Evolutionary conservation across 2,888 invertebrate species (phyloP), one percentile per base, ranked within the genome.

Genomic region (Hypena proboscidalis): DNA sequence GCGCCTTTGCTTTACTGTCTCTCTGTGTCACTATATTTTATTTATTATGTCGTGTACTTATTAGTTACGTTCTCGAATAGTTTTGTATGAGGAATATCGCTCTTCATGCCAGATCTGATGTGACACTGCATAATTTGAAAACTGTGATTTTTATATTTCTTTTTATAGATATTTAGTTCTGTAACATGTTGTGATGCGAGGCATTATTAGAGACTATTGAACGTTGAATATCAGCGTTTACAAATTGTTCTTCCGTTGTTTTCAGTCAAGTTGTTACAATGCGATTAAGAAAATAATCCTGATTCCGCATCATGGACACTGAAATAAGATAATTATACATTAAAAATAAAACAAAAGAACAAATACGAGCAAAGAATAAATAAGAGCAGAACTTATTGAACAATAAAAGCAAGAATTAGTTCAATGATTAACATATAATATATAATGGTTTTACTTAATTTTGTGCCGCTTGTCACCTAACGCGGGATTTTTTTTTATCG

Each of bases 71-170:
- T 83, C 74, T 77, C 72, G 71, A 77, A 74, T 82, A 81, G 74
- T 66, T n/a, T 59, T 59, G 79, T 79, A 77, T 77, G 80, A 80
- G 66, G 74, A 83, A 77, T 79, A 81, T 82, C 74, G 74, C 74
- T 80, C 85, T 85, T 85, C 83, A 79, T 76, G 81, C 82, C 80
- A 79, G 79, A 84, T 85, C 83, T 85, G 83, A 88, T 84, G 86
- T 85, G 86, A 87, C 87, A 82, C 87, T 84, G 90, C 90, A 90
- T 90, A 90, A 90, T 90, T 88, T 87, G 72, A 81, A 79, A 90
- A 88, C 90, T 90, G 90, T 90, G 90, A 90, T 90, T 89, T 89
- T 90, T 90, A 85, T 87, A 85, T 83, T 83, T 83, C 74, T 80
- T 49, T 80, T 80, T 83, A 81, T 85, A 89, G 83, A 81, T 81